phyloP scores from a whole-genome alignment of 2,888 invertebrate genomes.

The Diarsia rubi region DNA sequence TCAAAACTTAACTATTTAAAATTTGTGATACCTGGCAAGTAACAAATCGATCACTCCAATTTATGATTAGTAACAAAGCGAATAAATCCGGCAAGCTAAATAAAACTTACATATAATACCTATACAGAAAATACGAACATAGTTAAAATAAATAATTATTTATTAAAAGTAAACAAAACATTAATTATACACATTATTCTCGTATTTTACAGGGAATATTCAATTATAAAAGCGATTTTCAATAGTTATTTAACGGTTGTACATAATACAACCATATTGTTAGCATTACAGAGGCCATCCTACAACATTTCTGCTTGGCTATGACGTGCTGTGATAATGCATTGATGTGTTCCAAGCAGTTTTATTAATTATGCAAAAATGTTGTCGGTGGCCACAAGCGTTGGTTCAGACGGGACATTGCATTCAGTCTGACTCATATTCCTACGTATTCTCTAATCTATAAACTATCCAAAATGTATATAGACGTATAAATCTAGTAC shows the following conservation, averaged over 20 bases:
- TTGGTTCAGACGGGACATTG: slow-evolving; percentile 33
- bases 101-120: slow-evolving; percentile 75
- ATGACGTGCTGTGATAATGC: not conserved
- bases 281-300: slow-evolving; percentile 45
- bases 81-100: slow-evolving; percentile 83
- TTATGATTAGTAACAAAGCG: slow-evolving; percentile 72
- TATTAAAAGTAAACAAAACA: slow-evolving; percentile 76
- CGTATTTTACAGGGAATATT: slow-evolving; percentile 76
- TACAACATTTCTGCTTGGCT: slow-evolving; percentile 32
- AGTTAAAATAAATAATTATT: slow-evolving; percentile 85
- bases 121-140: slow-evolving; percentile 80
- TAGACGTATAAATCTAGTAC: slow-evolving; percentile 34
- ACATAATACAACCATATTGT: slow-evolving; percentile 69
- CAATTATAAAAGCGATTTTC: slow-evolving; percentile 78
- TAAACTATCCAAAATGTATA: slow-evolving; percentile 45
- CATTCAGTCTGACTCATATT: slow-evolving; percentile 41
- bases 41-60: slow-evolving; percentile 67
- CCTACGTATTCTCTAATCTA: slow-evolving; percentile 32
- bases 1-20: slow-evolving; percentile 59
- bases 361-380: slow-evolving; percentile 34
- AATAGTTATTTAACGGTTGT: slow-evolving; percentile 71
- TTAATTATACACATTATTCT: slow-evolving; percentile 80
- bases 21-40: slow-evolving; percentile 86
- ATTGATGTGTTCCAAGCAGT: slow-evolving; percentile 18
- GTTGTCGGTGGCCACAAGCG: slow-evolving; percentile 30